Percentiles rank a stretch among this genome's conserved stretches.
Evolutionary conservation across 2,113 vertebrate species (phyloP).

Genomic region (Psilopsiagon aurifrons): DNA sequence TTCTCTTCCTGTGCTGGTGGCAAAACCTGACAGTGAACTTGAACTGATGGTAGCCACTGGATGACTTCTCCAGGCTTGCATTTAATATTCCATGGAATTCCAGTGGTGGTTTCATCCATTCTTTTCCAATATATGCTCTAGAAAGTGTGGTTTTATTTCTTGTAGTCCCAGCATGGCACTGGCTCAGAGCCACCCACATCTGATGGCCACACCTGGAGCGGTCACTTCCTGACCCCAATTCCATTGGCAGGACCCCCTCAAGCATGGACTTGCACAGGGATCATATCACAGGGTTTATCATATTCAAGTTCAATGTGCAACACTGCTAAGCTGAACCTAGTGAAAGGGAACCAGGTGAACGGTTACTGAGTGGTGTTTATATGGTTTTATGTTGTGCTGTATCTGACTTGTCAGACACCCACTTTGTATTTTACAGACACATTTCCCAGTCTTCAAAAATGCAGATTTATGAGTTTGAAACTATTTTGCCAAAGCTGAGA

Average conservation of each 20-base stretch:
- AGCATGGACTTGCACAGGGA: background rate
- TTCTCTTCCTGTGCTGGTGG: background rate
- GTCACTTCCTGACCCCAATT: background rate
- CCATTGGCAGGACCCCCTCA: background rate
- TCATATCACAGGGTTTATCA: background rate
- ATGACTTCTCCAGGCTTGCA: background rate
- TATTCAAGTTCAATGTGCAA: background rate
- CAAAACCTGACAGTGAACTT: background rate
- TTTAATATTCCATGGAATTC: background rate
- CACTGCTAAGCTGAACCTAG: background rate
- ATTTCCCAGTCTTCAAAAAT: background rate
- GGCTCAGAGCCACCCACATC: background rate
- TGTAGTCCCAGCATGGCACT: background rate
- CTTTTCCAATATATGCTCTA: background rate
- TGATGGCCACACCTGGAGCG: background rate
- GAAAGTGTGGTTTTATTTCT: background rate
- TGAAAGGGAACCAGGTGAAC: background rate
- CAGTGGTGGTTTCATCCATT: background rate
- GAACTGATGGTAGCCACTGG: background rate
- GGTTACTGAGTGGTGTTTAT: background rate
- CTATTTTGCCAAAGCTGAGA: constrained; percentile 31
- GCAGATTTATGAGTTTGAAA: background rate
- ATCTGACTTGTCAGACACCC: background rate
- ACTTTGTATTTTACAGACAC: constrained; percentile 4
- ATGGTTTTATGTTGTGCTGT: constrained; percentile 33